Evolutionary conservation across 2,888 invertebrate genomes (phyloP).

Genomic region (Drosophila helvetica): DNA sequence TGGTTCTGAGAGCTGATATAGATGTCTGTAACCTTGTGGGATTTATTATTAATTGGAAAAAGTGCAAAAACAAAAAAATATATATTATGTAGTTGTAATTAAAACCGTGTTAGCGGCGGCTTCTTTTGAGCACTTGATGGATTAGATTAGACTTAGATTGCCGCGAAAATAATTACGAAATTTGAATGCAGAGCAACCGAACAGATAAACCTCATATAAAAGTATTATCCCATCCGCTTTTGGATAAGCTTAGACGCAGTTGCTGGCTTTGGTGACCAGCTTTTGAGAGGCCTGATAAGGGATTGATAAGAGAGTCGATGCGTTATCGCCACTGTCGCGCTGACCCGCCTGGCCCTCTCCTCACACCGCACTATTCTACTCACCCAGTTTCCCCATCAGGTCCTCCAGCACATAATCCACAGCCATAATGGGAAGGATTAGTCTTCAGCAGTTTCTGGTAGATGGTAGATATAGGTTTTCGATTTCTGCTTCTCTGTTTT

Average conservation of each 20-base stretch:
- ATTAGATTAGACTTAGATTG: constrained; percentile 31
- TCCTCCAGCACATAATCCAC: constrained; percentile 87
- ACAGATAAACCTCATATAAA: not conserved
- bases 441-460: not conserved
- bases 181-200: constrained; percentile 14
- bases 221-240: not conserved
- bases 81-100: constrained; percentile 42
- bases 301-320: not conserved
- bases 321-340: constrained; percentile 8
- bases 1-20: constrained; percentile 15
- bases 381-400: constrained; percentile 88
- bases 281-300: not conserved
- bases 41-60: constrained; percentile 56
- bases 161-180: constrained; percentile 30
- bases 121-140: constrained; percentile 42
- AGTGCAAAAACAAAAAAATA: constrained; percentile 19
- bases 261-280: constrained; percentile 2
- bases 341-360: constrained; percentile 34
- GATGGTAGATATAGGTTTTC: constrained; percentile 1
- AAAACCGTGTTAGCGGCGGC: constrained; percentile 55
- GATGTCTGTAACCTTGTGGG: constrained; percentile 55
- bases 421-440: constrained; percentile 84
- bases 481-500: constrained; percentile 1
- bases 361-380: constrained; percentile 66
- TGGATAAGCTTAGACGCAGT: not conserved